Base-by-base conservation (phyloP, 1,140 invertebrate genomes). In the Coelopa frigida region DNA sequence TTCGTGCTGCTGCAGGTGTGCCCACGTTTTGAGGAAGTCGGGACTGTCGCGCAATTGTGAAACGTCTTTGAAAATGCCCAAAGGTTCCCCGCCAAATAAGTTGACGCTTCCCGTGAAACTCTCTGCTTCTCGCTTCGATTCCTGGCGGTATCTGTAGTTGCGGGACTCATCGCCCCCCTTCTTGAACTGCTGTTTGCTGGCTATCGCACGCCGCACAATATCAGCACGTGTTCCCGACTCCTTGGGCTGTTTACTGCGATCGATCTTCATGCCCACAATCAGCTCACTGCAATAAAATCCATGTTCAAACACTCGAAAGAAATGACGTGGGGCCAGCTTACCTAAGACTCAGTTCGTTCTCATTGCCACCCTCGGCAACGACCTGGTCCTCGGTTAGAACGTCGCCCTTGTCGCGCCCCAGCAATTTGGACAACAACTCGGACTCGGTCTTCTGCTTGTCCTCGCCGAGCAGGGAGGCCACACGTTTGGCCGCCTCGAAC, bases 191-290 rank as follows among this genome's bases (percentile, higher is more conserved):
- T 42, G 29, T 36, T 36, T 18, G 33, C 57, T 15, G 11, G 55
- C 58, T 32, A 68, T 42, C 26, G 58, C 38, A n/a, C 56, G 57
- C 1, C 64, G 58, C 10, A 68, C 64, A 39, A 54, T 67, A 15
- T 68, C 61, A 14, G 57, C 52, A 8, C 64, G 64, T 4, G 54
- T 49, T 15, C 7, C 6, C 14, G 18, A 8, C 12, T 15, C 24
- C 8, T 23, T 35, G 35, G 27, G 26, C 23, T 54, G 49, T 18
- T 54, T 57, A 5, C 56, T 45, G 21, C 76, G 74, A 61, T 86
- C 83, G 29, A 86, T 77, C 69, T 85, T 84, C 83, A 87, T 85
- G 18, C 79, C 82, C 36, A 77, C 72, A 54, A 87, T 71, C 15
- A 86, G 58, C 32, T 85, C 78, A 73, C 83, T 86, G 59, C 50